These are phyloP conservation scores for Enteromius unitaeniatus DNA, from an alignment of 2,797 vertebrate genomes.

Conservation along the genomic window DNA sequence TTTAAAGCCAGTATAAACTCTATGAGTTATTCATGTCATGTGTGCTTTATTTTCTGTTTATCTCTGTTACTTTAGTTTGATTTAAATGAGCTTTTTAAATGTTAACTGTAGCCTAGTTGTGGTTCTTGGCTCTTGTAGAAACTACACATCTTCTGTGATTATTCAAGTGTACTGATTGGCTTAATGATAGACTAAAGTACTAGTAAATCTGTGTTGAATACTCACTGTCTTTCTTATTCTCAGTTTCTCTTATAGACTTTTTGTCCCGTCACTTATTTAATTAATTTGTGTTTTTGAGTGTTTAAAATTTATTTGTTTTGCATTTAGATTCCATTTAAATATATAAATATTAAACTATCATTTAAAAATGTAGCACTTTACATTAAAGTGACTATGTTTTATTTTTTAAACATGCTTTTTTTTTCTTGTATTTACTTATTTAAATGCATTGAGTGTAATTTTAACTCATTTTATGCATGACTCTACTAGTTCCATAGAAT, in stretches of 20 bases:
- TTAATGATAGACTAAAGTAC: neutral
- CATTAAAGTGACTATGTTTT: neutral
- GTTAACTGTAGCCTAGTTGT: conserved; percentile 14
- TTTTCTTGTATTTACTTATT: neutral
- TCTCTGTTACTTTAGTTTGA: neutral
- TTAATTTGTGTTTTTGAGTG: neutral
- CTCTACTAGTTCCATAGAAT: neutral
- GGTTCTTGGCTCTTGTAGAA: neutral
- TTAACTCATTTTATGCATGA: neutral
- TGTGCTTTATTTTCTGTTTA: neutral
- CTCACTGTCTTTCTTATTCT: neutral
- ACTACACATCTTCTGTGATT: conserved; percentile 6
- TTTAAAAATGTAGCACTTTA: neutral
- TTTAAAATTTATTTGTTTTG: neutral
- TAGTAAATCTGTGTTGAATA: neutral
- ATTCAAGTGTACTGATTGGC: conserved; percentile 20
- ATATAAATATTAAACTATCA: neutral
- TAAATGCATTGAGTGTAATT: neutral
- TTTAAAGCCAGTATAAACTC: neutral
- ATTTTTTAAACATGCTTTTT: neutral
- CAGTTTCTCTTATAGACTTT: neutral
- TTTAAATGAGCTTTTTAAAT: neutral
- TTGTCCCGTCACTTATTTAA: neutral
- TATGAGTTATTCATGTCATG: neutral
- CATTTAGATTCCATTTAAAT: neutral